Evolutionary conservation across 2,888 invertebrate species (phyloP).

Genomic region (Encarsia formosa): DNA sequence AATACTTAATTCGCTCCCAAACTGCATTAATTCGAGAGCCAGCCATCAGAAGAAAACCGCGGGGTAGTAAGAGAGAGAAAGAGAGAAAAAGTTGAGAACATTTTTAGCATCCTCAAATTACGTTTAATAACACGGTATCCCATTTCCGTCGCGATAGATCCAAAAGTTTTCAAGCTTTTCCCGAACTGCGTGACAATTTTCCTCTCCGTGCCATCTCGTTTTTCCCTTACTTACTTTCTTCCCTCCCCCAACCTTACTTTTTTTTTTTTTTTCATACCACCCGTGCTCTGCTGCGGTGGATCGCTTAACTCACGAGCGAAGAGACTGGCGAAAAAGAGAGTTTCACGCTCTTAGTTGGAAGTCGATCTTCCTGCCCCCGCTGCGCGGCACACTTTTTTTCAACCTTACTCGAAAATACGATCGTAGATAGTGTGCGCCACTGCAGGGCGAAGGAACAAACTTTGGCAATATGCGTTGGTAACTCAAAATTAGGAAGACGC

Average conservation of each 20-base stretch:
- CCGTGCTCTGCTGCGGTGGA: constrained; percentile 10
- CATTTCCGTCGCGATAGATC: too few relatives aligned
- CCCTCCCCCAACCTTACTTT: background rate
- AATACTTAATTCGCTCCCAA: too few relatives aligned
- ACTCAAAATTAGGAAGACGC: constrained; percentile 18
- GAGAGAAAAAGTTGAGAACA: too few relatives aligned
- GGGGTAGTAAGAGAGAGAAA: too few relatives aligned
- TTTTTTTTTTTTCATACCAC: background rate
- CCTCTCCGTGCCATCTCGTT: too few relatives aligned
- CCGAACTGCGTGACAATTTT: too few relatives aligned
- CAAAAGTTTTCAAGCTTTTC: too few relatives aligned
- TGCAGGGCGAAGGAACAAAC: constrained; percentile 1
- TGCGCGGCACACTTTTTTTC: background rate
- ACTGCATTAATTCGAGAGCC: too few relatives aligned
- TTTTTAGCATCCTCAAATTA: too few relatives aligned
- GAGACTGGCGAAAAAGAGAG: constrained; percentile 1
- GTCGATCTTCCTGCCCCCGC: constrained; percentile 9
- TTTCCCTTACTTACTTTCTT: background rate
- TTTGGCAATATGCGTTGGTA: constrained; percentile 21
- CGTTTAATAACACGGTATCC: too few relatives aligned
- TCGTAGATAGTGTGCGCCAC: background rate
- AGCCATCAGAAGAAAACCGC: too few relatives aligned
- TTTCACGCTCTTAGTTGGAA: constrained; percentile 7
- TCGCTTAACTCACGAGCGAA: constrained; percentile 10
- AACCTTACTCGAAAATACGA: constrained; percentile 14